Evolutionary conservation across 2,113 vertebrate genomes (phyloP), one percentile per base, ranked within the genome.

Genomic region (Cacatua alba): DNA sequence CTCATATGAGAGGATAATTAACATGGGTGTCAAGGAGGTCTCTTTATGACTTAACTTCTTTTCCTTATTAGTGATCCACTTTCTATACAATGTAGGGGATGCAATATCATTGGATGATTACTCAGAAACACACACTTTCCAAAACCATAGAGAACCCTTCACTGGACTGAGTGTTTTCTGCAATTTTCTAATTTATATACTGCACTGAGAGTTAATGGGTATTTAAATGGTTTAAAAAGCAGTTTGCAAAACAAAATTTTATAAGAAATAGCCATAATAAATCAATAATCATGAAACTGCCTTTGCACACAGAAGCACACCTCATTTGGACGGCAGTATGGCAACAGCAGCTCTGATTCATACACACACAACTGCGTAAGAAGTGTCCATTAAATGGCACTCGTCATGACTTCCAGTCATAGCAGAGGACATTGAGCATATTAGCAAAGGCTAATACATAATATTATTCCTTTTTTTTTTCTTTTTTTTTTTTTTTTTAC

Each of bases 151-250:
- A 74, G 17, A 90, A 46, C 7, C 3, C 25, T 86, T 90, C 24
- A 75, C 5, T 63, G 39, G 37, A 48, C 51, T 39, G 25, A 74
- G 16, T 37, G 16, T 90, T 92, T 95, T 83, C 53, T 74, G 20
- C 37, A 86, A n/a, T 86, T 86, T 83, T 81, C 64, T 81, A 41
- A 83, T 95, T 88, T 92, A 94, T 86, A 59, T 74, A 70, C 33
- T 81, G 25, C 26, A 25, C 26, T 83, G 72, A 80, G 33, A 60
- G 10, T 41, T 86, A 95, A 92, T 59, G 35, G 43, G 8, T 75
- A 84, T 62, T 86, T 84, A 88, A 91, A 83, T 64, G 41, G 12
- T 70, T 88, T 96, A 68, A 84, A 96, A 80, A 68, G 43, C 17
- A n/a, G 46, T 71, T 92, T 95, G 23, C 26, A 78, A 84, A 86